A percentile compares a stretch with the other conserved stretches of the same genome.
These are phyloP conservation scores for Meda fulgida DNA, from an alignment of 2,797 vertebrate species.

Conservation along the genomic window DNA sequence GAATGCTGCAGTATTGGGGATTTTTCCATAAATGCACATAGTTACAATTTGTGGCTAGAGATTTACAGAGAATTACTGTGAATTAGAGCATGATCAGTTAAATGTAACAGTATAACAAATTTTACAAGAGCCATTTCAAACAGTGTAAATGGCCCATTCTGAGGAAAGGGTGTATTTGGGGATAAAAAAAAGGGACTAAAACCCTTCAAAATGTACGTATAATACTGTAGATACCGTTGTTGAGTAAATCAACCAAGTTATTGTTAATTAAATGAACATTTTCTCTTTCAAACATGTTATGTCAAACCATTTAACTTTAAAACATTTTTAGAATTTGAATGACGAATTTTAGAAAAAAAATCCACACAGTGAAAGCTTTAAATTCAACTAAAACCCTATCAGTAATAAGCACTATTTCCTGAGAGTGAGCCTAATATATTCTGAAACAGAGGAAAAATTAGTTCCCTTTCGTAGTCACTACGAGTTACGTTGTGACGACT, in stretches of 20 bases:
- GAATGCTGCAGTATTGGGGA: background rate
- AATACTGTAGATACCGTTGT: background rate
- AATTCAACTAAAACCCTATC: background rate
- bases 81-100: constrained; percentile 1
- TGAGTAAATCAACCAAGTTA: background rate
- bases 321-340: too few species aligned
- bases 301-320: background rate
- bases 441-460: background rate
- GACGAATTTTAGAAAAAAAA: too few species aligned
- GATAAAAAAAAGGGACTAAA: background rate
- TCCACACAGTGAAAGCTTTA: background rate
- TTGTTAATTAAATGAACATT: background rate
- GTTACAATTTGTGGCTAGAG: background rate
- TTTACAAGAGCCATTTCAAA: background rate
- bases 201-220: background rate
- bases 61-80: background rate
- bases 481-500: too few species aligned
- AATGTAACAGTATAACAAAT: background rate
- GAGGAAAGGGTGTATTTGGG: background rate
- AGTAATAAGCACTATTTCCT: background rate
- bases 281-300: background rate
- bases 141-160: background rate
- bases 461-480: background rate
- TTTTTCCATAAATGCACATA: background rate
- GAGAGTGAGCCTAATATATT: background rate